Base-by-base conservation (phyloP, 1,140 invertebrate species). In the Coenobita brevimanus region DNA sequence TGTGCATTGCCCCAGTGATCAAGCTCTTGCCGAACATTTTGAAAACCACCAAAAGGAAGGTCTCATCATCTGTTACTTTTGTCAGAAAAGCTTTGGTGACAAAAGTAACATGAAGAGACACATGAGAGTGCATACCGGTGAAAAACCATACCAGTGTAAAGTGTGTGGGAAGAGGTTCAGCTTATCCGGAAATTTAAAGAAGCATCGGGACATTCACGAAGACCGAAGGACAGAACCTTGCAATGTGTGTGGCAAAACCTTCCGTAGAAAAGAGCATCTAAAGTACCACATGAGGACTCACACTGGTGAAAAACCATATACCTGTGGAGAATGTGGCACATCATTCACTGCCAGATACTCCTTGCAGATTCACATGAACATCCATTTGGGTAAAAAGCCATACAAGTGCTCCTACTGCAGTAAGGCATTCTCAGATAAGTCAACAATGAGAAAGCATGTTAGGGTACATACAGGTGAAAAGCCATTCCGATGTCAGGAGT, bases 311-410 rank as follows among this genome's bases (percentile, higher is more conserved):
- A 93, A 96, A 89, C 96, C 96, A 8, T 97, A 96, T 92, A 94
- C 96, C 91, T 97, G 96, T 92, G 94, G 94, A 81, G 96, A 97
- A 93, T 97, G 96, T 93, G 97, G 96, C 92, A 97, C 97, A 92
- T 96, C 95, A 60, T 97, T 97, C 91, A 97, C 96, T 0, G 93
- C 97, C 41, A 97, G 97, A 27, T 89, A 89, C 92, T 89, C 88
- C 15, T 71, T 92, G 6, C 91, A 91, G 91, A 95, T 94, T 13
- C 94, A 95, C 91, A 95, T 95, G 94, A 94, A 94, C 50, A 94
- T 94, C 33, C 94, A 95, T 91, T 91, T 94, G 62, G 92, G 92
- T 13, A 93, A 93, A 89, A 92, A 91, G 73, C 93, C 93, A 27
- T 90, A 91, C 69, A 89, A 88, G 50, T 91, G 90, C 69, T 75